Conservation (phyloP, 2,797 vertebrate species). For the Dromococcyx pavoninus region DNA sequence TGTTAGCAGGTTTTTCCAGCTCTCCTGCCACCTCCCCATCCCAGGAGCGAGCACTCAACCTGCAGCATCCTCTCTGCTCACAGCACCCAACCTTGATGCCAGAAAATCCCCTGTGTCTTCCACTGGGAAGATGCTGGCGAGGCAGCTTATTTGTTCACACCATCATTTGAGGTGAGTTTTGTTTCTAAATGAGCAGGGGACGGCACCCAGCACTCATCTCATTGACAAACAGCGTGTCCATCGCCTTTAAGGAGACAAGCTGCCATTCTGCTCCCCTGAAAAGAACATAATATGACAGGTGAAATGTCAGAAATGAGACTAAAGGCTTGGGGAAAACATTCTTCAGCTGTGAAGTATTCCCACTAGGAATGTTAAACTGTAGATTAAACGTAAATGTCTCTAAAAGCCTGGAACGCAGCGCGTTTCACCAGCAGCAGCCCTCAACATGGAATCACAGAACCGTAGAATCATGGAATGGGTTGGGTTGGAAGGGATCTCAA, state of each 20-base stretch:
- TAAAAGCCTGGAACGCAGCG: not conserved
- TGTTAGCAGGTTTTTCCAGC: rapidly evolving
- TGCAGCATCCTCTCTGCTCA: not conserved
- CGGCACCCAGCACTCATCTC: not conserved
- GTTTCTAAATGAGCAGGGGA: not conserved
- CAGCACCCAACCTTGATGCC: rapidly evolving
- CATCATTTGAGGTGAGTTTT: not conserved
- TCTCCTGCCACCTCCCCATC: not conserved
- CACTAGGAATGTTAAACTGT: not conserved
- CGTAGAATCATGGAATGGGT: no score
- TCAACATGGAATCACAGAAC: no score
- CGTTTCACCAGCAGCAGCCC: not conserved
- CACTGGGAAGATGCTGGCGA: not conserved
- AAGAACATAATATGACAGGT: not conserved
- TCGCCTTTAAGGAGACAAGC: not conserved
- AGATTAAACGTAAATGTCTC: not conserved
- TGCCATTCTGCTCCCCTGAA: not conserved
- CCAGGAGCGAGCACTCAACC: rapidly evolving
- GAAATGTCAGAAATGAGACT: not conserved
- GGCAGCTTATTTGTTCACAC: not conserved
- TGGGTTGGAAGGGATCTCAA: no score
- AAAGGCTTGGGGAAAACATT: not conserved
- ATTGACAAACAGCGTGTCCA: not conserved
- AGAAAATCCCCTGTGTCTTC: rapidly evolving
- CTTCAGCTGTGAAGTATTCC: not conserved